Percentiles rank a stretch among this genome's conserved stretches.
phyloP scores from a whole-genome alignment of 2,113 vertebrate genomes.

The Cinclus cinclus region DNA sequence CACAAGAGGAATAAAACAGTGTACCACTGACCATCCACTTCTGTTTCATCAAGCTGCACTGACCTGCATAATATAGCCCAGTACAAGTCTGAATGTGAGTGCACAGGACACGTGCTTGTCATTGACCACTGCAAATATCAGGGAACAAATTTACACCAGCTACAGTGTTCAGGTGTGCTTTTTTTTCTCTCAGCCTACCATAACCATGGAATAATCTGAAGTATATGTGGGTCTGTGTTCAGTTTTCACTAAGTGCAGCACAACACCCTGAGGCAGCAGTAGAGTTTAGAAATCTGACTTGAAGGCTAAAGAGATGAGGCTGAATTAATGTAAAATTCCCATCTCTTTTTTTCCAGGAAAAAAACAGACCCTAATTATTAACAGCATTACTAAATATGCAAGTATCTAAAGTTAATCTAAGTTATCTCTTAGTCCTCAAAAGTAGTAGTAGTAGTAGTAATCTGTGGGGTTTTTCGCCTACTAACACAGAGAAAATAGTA shows the following conservation, averaged over 20 bases:
- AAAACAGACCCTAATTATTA: background rate
- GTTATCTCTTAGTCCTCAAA: background rate
- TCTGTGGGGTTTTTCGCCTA: accelerated
- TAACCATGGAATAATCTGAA: background rate
- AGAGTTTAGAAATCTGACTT: background rate
- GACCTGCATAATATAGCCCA: background rate
- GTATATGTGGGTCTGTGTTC: background rate
- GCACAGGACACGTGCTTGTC: background rate
- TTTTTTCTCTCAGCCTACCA: background rate
- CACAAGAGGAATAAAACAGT: background rate
- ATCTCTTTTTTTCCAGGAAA: background rate
- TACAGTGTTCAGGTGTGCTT: background rate
- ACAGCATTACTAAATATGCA: background rate
- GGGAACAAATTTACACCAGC: background rate
- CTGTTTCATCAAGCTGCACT: background rate
- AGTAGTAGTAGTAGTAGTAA: background rate
- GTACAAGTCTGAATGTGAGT: background rate
- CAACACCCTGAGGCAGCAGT: background rate
- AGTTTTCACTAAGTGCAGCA: background rate
- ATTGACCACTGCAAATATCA: background rate
- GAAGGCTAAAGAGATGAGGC: background rate
- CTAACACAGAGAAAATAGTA: background rate
- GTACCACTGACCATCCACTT: background rate
- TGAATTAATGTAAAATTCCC: background rate
- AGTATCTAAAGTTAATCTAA: background rate